Evolutionary conservation across 2,113 vertebrate genomes (phyloP), one percentile per base, ranked within the genome.

Genomic region (Silurus asotus): DNA sequence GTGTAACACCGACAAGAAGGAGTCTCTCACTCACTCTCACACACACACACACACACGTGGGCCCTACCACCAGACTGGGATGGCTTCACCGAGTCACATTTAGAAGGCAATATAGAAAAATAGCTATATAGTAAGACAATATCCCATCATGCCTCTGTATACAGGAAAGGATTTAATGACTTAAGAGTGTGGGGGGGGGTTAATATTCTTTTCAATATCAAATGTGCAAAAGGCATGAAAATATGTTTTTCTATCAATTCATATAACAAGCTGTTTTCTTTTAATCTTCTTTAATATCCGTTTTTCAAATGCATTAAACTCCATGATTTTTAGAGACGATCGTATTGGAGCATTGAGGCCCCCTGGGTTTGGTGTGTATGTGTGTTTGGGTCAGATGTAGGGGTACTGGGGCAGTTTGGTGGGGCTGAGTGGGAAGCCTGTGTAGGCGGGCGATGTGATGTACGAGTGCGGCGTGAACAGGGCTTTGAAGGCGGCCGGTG

Each of bases 91-190:
- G 95, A 97, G 96, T 94, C 87, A 87, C 56, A 96, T 96, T 97
- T 95, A 96, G 95, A 98, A 98, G 97, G 97, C 97, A 97, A 97
- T 96, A 95, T 95, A 95, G 96, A 98, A 93, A 97, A 97, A 96
- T 96, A 88, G 87, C 58, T 95, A 95, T 95, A 83, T 53, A 51
- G 70, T 85, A 79, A 82, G 56, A 59, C 67, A 62, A 76, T 87
- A 48, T 48, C 64, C 93, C 94, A 93, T 94, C 92, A 87, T 17
- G 62, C 51, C 67, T 78, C 88, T 74, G 65, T 75, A 62, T 76
- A 76, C 53, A 55, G 81, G 64, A 7, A 93, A 95, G 95, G 94
- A 93, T 93, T 95, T 93, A 94, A 95, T 92, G 95, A 96, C 95
- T 93, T 8, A 6, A 62, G 11, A 49, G 45, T 20, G 49, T 0